Conservation (phyloP, 2,888 invertebrate species). For the Agonum fuliginosum region DNA sequence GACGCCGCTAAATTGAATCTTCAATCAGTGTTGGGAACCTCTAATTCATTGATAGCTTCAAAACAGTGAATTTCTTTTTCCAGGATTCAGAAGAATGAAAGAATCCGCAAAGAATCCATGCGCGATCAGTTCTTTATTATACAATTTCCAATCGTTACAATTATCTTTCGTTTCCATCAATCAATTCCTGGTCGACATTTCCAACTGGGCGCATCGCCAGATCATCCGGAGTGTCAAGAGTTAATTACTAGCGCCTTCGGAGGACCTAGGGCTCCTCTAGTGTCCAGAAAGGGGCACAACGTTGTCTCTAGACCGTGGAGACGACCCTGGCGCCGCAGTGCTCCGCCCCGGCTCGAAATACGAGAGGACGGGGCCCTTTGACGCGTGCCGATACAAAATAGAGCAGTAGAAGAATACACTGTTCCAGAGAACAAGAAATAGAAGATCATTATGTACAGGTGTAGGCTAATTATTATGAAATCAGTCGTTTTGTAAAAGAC, state of each 20-base stretch:
- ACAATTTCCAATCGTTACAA: too few species aligned
- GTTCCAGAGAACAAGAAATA: neutral
- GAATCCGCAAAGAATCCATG: too few species aligned
- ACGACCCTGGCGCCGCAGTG: constrained; percentile 69
- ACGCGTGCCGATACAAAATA: constrained; percentile 14
- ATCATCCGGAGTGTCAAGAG: constrained; percentile 43
- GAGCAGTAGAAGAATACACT: neutral
- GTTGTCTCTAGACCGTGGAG: constrained; percentile 68
- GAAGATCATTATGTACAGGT: neutral
- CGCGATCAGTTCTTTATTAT: neutral
- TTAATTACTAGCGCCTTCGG: constrained; percentile 37
- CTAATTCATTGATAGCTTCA: too few species aligned
- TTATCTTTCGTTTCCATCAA: too few species aligned
- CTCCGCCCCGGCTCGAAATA: constrained; percentile 68
- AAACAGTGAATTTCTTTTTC: too few species aligned
- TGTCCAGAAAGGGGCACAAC: neutral
- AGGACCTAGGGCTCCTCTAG: neutral
- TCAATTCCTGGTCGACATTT: too few species aligned
- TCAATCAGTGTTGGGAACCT: too few species aligned
- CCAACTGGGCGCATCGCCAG: neutral
- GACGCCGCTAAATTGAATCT: too few species aligned
- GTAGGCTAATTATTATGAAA: too few species aligned
- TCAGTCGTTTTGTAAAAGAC: too few species aligned
- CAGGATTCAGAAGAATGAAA: too few species aligned
- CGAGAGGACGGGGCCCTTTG: constrained; percentile 44